These are phyloP conservation scores for Erpetoichthys calabaricus DNA, from an alignment of 2,797 vertebrate genomes.

Conservation along the genomic window DNA sequence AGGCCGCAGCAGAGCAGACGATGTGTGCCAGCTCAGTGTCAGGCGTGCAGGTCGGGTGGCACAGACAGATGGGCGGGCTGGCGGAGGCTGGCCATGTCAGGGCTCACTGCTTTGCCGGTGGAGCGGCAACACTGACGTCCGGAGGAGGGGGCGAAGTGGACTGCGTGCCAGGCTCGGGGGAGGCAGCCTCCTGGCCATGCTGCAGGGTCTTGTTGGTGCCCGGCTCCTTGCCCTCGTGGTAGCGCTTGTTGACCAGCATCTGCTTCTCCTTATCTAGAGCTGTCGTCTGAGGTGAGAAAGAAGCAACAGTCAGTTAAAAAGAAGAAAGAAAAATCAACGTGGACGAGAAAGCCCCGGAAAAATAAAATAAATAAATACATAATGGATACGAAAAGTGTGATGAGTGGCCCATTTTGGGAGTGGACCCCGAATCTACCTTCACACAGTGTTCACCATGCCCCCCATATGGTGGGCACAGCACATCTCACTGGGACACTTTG, in stretches of 20 bases:
- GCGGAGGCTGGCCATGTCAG: not conserved
- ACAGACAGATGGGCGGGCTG: not conserved
- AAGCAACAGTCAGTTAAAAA: too few species aligned
- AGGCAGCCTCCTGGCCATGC: constrained; percentile 31
- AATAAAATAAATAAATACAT: too few species aligned
- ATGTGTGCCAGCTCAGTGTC: constrained; percentile 19
- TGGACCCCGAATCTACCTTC: too few species aligned
- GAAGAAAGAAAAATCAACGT: not conserved
- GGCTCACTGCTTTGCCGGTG: too few species aligned
- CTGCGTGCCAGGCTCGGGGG: constrained; percentile 22
- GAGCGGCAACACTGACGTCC: constrained; percentile 2
- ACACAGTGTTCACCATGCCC: too few species aligned
- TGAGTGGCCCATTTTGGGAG: too few species aligned
- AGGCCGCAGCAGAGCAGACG: too few species aligned
- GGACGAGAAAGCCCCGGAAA: not conserved
- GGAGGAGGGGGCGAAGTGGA: constrained; percentile 6
- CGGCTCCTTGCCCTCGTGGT: constrained; percentile 30
- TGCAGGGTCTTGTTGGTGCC: constrained; percentile 26
- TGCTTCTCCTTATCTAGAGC: constrained; percentile 88
- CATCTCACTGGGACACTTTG: too few species aligned
- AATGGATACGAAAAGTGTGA: too few species aligned
- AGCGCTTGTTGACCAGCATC: constrained; percentile 54
- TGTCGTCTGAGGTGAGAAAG: constrained; percentile 66
- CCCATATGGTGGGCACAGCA: too few species aligned
- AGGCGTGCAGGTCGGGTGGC: not conserved